A percentile compares a stretch with the other conserved stretches of the same genome.
Evolutionary conservation across 2,797 vertebrate species (phyloP).

Genomic region (Characodon lateralis): DNA sequence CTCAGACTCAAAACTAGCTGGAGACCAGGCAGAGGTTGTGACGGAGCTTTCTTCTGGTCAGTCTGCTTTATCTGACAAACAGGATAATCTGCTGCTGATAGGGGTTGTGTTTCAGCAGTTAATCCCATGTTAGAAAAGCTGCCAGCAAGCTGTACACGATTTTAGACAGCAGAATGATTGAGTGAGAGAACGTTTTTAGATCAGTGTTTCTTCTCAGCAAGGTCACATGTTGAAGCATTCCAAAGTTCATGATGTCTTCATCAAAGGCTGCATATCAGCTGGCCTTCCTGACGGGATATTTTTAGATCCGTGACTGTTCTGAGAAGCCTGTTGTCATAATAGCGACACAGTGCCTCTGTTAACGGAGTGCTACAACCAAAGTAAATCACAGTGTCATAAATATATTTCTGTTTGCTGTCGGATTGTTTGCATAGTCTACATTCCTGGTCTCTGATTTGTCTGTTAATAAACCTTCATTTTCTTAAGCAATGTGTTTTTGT

Average conservation of each 20-base stretch:
- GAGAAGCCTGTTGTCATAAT: slow-evolving; percentile 75
- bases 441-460: not conserved
- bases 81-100: slow-evolving; percentile 63
- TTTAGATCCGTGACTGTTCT: slow-evolving; percentile 63
- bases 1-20: not conserved
- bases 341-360: slow-evolving; percentile 60
- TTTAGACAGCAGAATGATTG: slow-evolving; percentile 30
- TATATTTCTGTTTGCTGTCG: slow-evolving; percentile 25
- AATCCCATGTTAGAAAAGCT: slow-evolving; percentile 65
- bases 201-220: slow-evolving; percentile 27
- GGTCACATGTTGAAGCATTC: slow-evolving; percentile 38
- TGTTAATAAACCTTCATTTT: too few species aligned
- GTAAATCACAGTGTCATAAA: slow-evolving; percentile 22
- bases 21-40: slow-evolving; percentile 8
- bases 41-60: slow-evolving; percentile 21
- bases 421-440: not conserved
- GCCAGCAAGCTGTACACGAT: slow-evolving; percentile 36
- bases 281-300: slow-evolving; percentile 64
- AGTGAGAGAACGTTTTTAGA: slow-evolving; percentile 18
- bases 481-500: not conserved
- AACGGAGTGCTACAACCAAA: slow-evolving; percentile 31
- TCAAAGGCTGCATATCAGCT: slow-evolving; percentile 30
- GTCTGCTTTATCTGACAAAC: slow-evolving; percentile 49
- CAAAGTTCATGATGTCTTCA: slow-evolving; percentile 31
- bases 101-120: slow-evolving; percentile 46